Percentiles rank a stretch among this genome's conserved stretches.
These are phyloP conservation scores for Zygothrica quintamaculata DNA, from an alignment of 2,888 invertebrate species.

Conservation along the genomic window DNA sequence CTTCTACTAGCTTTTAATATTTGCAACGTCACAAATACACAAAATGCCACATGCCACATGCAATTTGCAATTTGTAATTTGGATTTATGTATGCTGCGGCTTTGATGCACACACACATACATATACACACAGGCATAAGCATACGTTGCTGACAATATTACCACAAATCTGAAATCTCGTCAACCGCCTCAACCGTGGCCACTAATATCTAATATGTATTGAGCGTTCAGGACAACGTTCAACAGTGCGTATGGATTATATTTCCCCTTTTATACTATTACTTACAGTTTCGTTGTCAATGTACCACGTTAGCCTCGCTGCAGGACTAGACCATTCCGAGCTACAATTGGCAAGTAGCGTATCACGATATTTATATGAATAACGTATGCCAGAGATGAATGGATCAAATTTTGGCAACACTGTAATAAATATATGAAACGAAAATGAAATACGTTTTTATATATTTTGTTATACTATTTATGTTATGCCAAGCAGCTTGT, in stretches of 20 bases:
- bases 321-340: slow-evolving; percentile 84
- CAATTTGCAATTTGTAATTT: slow-evolving; percentile 46
- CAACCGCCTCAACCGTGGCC: not conserved
- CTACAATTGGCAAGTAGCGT: slow-evolving; percentile 84
- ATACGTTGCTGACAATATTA: slow-evolving; percentile 25
- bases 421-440: too few relatives aligned
- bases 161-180: slow-evolving; percentile 48
- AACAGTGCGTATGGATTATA: slow-evolving; percentile 38
- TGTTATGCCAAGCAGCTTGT: too few relatives aligned
- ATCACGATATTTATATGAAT: slow-evolving; percentile 83
- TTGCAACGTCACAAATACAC: not conserved
- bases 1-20: not conserved
- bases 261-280: slow-evolving; percentile 31
- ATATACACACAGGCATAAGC: too few relatives aligned
- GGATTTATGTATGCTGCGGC: slow-evolving; percentile 37
- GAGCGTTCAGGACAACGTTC: slow-evolving; percentile 3
- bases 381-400: slow-evolving; percentile 81
- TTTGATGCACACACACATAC: slow-evolving; percentile 22
- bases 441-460: too few relatives aligned
- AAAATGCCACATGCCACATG: slow-evolving; percentile 9
- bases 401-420: slow-evolving; percentile 84
- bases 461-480: too few relatives aligned
- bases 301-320: slow-evolving; percentile 83
- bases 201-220: slow-evolving; percentile 31
- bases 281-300: slow-evolving; percentile 85